Conservation (phyloP, 2,113 vertebrate species). For the Clinocottus analis region DNA sequence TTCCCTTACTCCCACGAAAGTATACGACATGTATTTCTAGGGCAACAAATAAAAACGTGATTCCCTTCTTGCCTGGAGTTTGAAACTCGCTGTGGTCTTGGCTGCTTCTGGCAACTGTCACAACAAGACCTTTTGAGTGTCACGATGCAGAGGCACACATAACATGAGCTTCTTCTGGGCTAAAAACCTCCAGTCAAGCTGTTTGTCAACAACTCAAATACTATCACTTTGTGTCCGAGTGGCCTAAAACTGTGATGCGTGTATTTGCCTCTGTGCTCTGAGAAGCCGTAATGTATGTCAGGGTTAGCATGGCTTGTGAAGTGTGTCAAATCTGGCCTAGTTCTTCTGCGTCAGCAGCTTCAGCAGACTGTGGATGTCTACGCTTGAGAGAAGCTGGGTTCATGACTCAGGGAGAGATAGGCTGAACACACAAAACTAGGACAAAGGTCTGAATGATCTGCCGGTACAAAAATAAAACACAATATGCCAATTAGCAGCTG, state of each 20-base stretch:
- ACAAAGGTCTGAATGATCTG: slow-evolving; percentile 18
- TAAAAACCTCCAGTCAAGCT: slow-evolving; percentile 13
- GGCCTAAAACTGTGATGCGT: slow-evolving; percentile 22
- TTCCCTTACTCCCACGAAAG: slow-evolving; percentile 17
- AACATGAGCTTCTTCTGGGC: slow-evolving; percentile 14
- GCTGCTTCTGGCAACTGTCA: slow-evolving; percentile 4
- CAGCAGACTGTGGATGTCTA: slow-evolving; percentile 66
- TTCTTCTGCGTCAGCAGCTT: slow-evolving; percentile 80
- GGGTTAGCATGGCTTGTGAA: slow-evolving; percentile 74
- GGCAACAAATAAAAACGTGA: slow-evolving; percentile 21
- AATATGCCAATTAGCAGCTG: slow-evolving; percentile 37
- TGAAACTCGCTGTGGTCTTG: slow-evolving; percentile 8
- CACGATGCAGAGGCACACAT: neutral
- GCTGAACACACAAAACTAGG: slow-evolving; percentile 14
- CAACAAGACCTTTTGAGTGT: slow-evolving; percentile 7
- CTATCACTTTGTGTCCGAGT: slow-evolving; percentile 10
- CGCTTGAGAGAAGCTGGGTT: slow-evolving; percentile 68
- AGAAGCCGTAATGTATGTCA: slow-evolving; percentile 64
- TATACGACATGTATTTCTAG: slow-evolving; percentile 47
- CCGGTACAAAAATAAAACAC: slow-evolving; percentile 9
- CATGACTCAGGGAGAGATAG: slow-evolving; percentile 71
- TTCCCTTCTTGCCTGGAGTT: slow-evolving; percentile 22
- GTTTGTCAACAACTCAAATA: slow-evolving; percentile 16
- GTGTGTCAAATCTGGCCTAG: slow-evolving; percentile 84
- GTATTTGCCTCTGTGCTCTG: slow-evolving; percentile 27